These are phyloP conservation scores for Pollenia amentaria DNA, from an alignment of 2,888 invertebrate species.

Conservation along the genomic window DNA sequence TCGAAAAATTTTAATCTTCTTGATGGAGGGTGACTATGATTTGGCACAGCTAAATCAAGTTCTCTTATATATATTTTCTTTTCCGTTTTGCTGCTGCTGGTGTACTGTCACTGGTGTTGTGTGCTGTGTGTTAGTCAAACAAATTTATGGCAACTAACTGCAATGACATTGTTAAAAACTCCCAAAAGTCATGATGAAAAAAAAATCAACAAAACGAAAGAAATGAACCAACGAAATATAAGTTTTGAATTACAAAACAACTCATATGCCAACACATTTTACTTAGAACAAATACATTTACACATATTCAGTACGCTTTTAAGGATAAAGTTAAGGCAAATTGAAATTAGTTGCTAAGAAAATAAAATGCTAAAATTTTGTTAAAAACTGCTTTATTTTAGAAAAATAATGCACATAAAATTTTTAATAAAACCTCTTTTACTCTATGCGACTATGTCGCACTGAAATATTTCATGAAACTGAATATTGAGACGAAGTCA, in stretches of 20 bases:
- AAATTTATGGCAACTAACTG: slow-evolving; percentile 74
- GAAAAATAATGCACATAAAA: no score
- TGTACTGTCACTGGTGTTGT: slow-evolving; percentile 25
- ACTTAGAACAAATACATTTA: background rate
- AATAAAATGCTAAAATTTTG: no score
- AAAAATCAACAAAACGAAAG: slow-evolving; percentile 9
- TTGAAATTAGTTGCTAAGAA: background rate
- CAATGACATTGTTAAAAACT: slow-evolving; percentile 73
- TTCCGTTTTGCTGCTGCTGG: background rate
- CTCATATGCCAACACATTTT: slow-evolving; percentile 60
- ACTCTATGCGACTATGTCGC: no score
- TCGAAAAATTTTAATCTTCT: no score
- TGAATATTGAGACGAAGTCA: no score
- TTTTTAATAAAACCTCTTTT: no score
- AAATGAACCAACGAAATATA: slow-evolving; percentile 45
- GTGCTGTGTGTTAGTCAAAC: slow-evolving; percentile 64
- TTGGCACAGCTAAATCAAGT: no score
- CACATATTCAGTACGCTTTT: no score
- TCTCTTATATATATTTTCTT: background rate
- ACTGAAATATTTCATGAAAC: no score
- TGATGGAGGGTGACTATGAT: no score
- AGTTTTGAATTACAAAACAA: slow-evolving; percentile 64
- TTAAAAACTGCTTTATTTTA: no score
- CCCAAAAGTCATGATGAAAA: slow-evolving; percentile 70
- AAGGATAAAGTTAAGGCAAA: background rate